Percentiles rank a stretch among this genome's conserved stretches.
phyloP scores from a whole-genome alignment of 2,797 vertebrate genomes.

The Enteromius treurensis region DNA sequence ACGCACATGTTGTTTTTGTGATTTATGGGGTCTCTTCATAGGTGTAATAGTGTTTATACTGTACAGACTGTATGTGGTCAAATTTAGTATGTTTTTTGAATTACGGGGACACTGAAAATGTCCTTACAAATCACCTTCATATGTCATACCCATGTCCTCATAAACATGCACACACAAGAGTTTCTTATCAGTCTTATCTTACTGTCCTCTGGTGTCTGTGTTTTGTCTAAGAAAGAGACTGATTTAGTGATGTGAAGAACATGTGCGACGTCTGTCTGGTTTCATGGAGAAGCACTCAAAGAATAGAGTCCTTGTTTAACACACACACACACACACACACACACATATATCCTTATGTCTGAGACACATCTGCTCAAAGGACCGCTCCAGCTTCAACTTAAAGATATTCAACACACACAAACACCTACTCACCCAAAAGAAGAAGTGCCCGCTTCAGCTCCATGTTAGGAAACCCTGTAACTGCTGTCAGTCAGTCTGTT shows the following conservation, averaged over 20 bases:
- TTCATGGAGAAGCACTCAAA: neutral
- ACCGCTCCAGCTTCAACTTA: neutral
- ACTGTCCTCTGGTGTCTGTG: neutral
- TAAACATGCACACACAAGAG: no score
- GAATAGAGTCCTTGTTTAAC: constrained; percentile 30
- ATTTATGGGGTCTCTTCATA: no score
- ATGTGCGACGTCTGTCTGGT: neutral
- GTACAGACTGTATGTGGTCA: no score
- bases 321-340: constrained; percentile 15
- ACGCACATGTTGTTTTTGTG: no score
- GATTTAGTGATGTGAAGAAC: neutral
- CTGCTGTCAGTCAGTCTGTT: neutral
- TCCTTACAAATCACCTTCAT: no score
- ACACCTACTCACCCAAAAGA: constrained; percentile 66
- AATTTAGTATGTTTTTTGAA: no score
- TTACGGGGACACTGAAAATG: no score
- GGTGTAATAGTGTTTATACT: no score
- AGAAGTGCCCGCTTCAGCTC: constrained; percentile 57
- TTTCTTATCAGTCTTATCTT: neutral
- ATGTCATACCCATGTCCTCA: no score
- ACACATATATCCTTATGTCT: neutral
- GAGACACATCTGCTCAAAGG: neutral
- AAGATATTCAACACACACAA: neutral
- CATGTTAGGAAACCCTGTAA: constrained; percentile 55
- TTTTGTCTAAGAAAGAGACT: neutral